Evolutionary conservation across 2,797 vertebrate genomes (phyloP).

Genomic region (Labeo calbasu): DNA sequence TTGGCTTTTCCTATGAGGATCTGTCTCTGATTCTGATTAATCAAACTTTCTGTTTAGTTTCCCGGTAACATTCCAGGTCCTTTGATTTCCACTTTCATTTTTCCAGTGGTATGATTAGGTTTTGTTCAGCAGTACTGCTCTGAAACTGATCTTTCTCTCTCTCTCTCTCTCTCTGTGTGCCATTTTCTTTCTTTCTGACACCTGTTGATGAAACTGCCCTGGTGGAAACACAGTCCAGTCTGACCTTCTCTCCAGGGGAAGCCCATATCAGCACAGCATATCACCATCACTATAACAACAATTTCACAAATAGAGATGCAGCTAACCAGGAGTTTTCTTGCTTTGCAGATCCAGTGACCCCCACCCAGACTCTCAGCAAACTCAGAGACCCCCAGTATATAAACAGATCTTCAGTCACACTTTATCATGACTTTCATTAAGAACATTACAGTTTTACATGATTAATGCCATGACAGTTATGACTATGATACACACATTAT

Average conservation of each 20-base stretch:
- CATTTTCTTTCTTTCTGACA: slow-evolving; percentile 14
- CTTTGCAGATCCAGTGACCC: background rate
- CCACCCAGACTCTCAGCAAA: background rate
- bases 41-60: background rate
- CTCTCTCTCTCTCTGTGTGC: background rate
- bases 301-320: slow-evolving; percentile 11
- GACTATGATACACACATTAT: background rate
- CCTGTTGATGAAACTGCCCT: slow-evolving; percentile 32
- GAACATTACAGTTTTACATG: background rate
- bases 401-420: background rate
- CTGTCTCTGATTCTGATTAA: background rate
- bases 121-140: background rate
- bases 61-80: background rate
- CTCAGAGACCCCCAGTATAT: background rate
- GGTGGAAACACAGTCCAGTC: background rate
- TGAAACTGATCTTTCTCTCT: background rate
- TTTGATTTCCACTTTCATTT: slow-evolving; percentile 1
- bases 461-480: background rate
- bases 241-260: background rate
- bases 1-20: background rate
- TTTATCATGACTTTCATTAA: background rate
- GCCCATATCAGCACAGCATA: slow-evolving; percentile 7
- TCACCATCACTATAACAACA: slow-evolving; percentile 18
- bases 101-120: background rate
- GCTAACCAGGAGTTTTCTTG: background rate